These are phyloP conservation scores for Galagoides demidoff DNA, from an alignment of 2,797 vertebrate genomes.

Conservation along the genomic window DNA sequence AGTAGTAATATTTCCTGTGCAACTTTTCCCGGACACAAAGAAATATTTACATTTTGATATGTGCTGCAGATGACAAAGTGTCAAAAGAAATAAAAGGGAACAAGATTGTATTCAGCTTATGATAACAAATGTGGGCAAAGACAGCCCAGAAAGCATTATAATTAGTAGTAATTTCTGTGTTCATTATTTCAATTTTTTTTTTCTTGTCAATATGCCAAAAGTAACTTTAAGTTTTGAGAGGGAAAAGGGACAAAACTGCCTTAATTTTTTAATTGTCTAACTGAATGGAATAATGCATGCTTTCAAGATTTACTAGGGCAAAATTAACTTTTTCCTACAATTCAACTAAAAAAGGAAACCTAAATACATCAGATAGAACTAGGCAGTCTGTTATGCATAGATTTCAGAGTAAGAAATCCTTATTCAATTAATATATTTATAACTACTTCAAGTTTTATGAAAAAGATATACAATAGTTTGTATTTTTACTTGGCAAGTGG, in stretches of 20 bases:
- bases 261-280: slow-evolving; percentile 76
- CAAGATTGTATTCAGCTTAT: not conserved
- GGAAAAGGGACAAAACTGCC: not conserved
- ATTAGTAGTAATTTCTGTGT: not conserved
- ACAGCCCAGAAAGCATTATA: not conserved
- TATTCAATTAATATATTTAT: slow-evolving; percentile 14
- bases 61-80: slow-evolving; percentile 72
- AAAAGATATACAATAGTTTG: not conserved
- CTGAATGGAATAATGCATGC: slow-evolving; percentile 48
- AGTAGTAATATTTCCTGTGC: slow-evolving; percentile 71
- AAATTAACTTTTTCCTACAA: slow-evolving; percentile 74
- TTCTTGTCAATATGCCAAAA: not conserved
- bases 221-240: not conserved
- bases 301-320: slow-evolving; percentile 71
- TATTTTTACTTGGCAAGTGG: slow-evolving; percentile 10
- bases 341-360: slow-evolving; percentile 53
- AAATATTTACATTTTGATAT: slow-evolving; percentile 76
- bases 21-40: slow-evolving; percentile 71
- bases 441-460: slow-evolving; percentile 20
- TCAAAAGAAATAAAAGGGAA: slow-evolving; percentile 44
- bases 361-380: slow-evolving; percentile 70
- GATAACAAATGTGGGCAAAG: slow-evolving; percentile 13
- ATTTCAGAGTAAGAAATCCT: slow-evolving; percentile 60
- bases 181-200: not conserved
- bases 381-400: slow-evolving; percentile 16